These are phyloP conservation scores for Phenacoccus solenopsis DNA, from an alignment of 1,140 invertebrate species.

Conservation along the genomic window DNA sequence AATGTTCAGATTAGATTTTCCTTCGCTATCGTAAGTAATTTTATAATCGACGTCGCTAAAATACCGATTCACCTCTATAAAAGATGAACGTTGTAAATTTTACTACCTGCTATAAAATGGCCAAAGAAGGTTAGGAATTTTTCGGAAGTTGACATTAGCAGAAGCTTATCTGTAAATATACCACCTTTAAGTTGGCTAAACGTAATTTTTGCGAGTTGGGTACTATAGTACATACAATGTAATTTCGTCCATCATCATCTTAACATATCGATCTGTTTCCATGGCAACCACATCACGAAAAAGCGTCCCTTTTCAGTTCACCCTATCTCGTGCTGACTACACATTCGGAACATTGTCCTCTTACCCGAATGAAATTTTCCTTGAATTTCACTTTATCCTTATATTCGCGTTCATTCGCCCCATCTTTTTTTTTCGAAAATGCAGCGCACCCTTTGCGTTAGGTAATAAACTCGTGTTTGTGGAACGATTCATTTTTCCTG, in stretches of 20 bases:
- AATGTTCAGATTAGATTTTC: no score
- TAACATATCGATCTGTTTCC: not conserved
- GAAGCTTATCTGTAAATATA: not conserved
- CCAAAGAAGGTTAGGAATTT: not conserved
- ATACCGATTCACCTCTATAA: no score
- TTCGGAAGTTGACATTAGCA: not conserved
- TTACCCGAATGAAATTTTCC: not conserved
- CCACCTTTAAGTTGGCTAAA: not conserved
- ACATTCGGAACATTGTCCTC: not conserved
- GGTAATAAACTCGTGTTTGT: not conserved
- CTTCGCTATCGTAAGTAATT: not conserved
- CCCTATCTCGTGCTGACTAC: not conserved
- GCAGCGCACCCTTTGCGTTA: not conserved
- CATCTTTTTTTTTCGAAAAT: not conserved
- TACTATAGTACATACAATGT: not conserved
- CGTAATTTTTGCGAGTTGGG: not conserved
- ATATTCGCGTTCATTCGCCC: not conserved
- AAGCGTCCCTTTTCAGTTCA: not conserved
- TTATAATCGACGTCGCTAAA: not conserved
- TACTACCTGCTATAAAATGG: not conserved
- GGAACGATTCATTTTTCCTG: not conserved
- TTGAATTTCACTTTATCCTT: not conserved
- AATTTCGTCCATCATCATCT: conserved; percentile 1
- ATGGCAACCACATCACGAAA: not conserved
- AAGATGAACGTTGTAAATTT: not conserved